These are phyloP conservation scores for Lathronympha strigana DNA, from an alignment of 2,888 invertebrate species.

Conservation along the genomic window DNA sequence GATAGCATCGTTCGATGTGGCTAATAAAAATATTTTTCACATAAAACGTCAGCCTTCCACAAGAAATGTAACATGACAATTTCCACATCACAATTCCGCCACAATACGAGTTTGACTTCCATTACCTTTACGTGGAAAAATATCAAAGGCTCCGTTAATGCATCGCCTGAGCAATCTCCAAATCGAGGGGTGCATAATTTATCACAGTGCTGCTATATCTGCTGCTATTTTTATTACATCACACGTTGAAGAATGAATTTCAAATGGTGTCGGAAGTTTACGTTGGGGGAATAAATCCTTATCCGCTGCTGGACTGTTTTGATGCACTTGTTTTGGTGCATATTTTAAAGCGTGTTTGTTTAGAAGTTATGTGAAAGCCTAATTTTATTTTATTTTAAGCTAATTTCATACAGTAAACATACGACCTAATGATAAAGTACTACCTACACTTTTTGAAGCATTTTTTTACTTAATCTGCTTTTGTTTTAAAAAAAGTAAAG, in stretches of 20 bases:
- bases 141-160: constrained; percentile 78
- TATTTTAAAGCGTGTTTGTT: constrained; percentile 8
- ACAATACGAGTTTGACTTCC: constrained; percentile 72
- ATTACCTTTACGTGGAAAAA: constrained; percentile 68
- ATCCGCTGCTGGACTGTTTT: constrained; percentile 50
- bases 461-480: no score
- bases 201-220: constrained; percentile 70
- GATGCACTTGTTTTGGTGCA: constrained; percentile 35
- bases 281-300: constrained; percentile 74
- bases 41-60: not conserved
- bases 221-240: constrained; percentile 82
- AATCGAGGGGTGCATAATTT: constrained; percentile 83
- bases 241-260: constrained; percentile 84
- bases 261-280: constrained; percentile 82
- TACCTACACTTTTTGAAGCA: no score
- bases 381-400: not conserved
- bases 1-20: not conserved
- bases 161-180: constrained; percentile 72
- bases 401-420: no score
- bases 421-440: no score
- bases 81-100: constrained; percentile 41
- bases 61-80: constrained; percentile 30
- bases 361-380: not conserved
- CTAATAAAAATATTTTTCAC: not conserved
- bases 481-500: no score